Evolutionary conservation across 1,140 invertebrate genomes (phyloP).

Genomic region (Drosophila paulistorum): DNA sequence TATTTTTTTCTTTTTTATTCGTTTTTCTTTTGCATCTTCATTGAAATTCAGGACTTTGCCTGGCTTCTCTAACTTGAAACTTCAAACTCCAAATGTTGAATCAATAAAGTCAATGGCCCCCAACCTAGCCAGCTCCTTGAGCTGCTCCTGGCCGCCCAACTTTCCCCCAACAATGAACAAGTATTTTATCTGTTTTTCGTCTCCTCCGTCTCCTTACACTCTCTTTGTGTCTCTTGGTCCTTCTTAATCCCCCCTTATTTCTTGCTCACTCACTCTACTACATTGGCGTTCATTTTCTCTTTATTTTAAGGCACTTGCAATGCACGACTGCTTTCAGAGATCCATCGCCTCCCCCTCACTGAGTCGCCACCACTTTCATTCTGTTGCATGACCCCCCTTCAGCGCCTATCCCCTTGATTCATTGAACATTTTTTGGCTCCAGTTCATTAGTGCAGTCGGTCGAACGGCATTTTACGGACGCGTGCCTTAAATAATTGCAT

Average conservation of each 20-base stretch:
- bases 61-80: conserved; percentile 23
- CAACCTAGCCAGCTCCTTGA: conserved; percentile 7
- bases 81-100: conserved; percentile 51
- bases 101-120: conserved; percentile 54
- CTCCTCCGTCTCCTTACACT: background rate
- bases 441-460: conserved; percentile 79
- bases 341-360: background rate
- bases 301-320: conserved; percentile 40
- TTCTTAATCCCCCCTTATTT: background rate
- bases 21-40: conserved; percentile 30
- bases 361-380: background rate
- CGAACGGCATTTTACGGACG: conserved; percentile 77
- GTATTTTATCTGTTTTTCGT: conserved; percentile 49
- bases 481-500: conserved; percentile 80
- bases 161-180: conserved; percentile 41
- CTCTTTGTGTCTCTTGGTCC: conserved; percentile 8
- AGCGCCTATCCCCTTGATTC: background rate
- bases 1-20: background rate
- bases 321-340: conserved; percentile 62
- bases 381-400: background rate
- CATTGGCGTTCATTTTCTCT: conserved; percentile 25
- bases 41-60: conserved; percentile 26
- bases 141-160: conserved; percentile 11
- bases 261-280: background rate
- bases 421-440: conserved; percentile 41